Percentiles rank a stretch among this genome's conserved stretches.
These are phyloP conservation scores for Grantiella picta DNA, from an alignment of 2,113 vertebrate species.

Conservation along the genomic window DNA sequence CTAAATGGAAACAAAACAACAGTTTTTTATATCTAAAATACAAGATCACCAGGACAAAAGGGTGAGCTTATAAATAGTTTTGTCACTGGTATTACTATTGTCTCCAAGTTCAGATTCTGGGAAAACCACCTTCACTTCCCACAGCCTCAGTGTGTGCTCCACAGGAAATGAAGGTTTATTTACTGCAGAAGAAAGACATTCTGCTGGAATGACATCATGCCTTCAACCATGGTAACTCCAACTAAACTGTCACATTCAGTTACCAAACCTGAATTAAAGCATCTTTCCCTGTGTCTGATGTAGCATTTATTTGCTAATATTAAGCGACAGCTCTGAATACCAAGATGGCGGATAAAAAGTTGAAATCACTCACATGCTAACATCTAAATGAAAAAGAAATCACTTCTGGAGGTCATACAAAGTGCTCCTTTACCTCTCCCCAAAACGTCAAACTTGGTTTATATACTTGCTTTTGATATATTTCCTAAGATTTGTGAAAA, in stretches of 20 bases:
- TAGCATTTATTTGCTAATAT: neutral
- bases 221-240: neutral
- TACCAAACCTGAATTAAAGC: conserved; percentile 7
- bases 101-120: neutral
- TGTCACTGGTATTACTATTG: neutral
- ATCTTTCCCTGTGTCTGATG: neutral
- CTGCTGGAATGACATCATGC: neutral
- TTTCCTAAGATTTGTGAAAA: neutral
- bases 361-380: neutral
- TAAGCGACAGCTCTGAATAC: neutral
- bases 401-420: neutral
- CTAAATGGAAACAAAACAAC: neutral
- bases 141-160: neutral
- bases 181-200: neutral
- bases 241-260: conserved; percentile 16
- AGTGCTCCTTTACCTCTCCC: neutral
- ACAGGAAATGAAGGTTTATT: conserved; percentile 11
- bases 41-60: neutral
- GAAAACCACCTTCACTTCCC: neutral
- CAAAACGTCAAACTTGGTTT: neutral
- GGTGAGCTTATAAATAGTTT: neutral
- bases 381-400: neutral
- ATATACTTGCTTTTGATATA: neutral
- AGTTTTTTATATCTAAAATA: neutral
- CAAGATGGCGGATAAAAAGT: neutral